Base-by-base conservation (phyloP, 2,797 vertebrate genomes). In the Tragelaphus oryx region DNA sequence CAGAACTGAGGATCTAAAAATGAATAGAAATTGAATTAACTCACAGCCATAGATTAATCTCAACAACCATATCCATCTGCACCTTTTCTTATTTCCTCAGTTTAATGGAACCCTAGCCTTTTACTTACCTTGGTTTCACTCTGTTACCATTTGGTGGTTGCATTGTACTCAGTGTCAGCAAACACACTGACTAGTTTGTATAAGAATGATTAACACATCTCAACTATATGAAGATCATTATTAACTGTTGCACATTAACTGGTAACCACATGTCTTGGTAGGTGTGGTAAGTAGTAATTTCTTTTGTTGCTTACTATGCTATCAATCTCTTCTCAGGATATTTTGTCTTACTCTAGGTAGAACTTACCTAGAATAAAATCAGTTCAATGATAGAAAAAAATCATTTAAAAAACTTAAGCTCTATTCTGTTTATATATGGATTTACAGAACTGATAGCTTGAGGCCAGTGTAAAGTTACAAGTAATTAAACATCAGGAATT, bases 401-500 rank as follows among this genome's bases (percentile, higher is more conserved):
- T 41, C 74, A 79, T 89, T 83, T 44, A 7, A 74, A 91, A 48
- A 65, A 62, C 55, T 76, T 81, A 93, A 95, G 65, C 52, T 95
- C 37, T 79, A 3, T 48, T 44, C 83, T 88, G 82, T 86, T 88
- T 94, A 68, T 33, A 78, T 89, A 28, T 75, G 28, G 24, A 59
- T 86, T 93, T 89, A 68, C 41, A 76, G 48, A 57, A 13, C 11
- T 83, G 75, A 93, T 92, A 59, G 41, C 22, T 91, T 65, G 30
- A 46, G 83, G 20, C 12, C 74, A 41, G 59, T 92, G 9, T 86
- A 71, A 92, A 95, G 50, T 87, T 84, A 78, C 20, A 89, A 20
- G 26, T 95, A 82, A 94, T 74, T 93, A 85, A 89, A 9, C 30
- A 41, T 92, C 26, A 91, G 33, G 20, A 94, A 85, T 88, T 81